Conservation (phyloP, 2,888 invertebrate genomes). For the Lumbricus terrestris region DNA sequence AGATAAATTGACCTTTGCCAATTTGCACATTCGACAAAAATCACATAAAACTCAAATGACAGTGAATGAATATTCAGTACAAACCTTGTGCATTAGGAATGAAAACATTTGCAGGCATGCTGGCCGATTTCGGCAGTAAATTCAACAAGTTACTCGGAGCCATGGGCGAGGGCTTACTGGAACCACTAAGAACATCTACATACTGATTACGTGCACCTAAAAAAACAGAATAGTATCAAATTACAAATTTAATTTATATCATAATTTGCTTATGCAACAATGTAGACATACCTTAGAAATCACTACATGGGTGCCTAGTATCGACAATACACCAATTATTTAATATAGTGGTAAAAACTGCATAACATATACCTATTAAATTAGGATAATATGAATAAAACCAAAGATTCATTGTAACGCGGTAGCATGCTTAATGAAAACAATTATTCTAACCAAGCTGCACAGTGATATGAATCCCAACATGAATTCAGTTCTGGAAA, state of each 20-base stretch:
- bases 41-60: not conserved
- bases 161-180: slow-evolving; percentile 54
- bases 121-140: slow-evolving; percentile 45
- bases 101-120: slow-evolving; percentile 49
- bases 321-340: too few species aligned
- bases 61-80: not conserved
- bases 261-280: not conserved
- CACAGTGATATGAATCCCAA: too few species aligned
- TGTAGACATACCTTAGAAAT: not conserved
- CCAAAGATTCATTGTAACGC: too few species aligned
- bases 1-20: too few species aligned
- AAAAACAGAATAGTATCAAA: not conserved
- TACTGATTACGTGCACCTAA: slow-evolving; percentile 81
- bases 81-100: slow-evolving; percentile 39
- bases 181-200: slow-evolving; percentile 84
- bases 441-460: too few species aligned
- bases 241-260: not conserved
- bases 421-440: too few species aligned
- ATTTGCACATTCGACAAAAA: not conserved
- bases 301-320: too few species aligned
- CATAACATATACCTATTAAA: too few species aligned
- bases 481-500: too few species aligned
- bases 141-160: slow-evolving; percentile 52
- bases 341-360: too few species aligned
- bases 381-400: too few species aligned